Percentiles rank a stretch among this genome's conserved stretches.
Conservation (phyloP, 2,113 vertebrate genomes). For the Calidris pugnax region DNA sequence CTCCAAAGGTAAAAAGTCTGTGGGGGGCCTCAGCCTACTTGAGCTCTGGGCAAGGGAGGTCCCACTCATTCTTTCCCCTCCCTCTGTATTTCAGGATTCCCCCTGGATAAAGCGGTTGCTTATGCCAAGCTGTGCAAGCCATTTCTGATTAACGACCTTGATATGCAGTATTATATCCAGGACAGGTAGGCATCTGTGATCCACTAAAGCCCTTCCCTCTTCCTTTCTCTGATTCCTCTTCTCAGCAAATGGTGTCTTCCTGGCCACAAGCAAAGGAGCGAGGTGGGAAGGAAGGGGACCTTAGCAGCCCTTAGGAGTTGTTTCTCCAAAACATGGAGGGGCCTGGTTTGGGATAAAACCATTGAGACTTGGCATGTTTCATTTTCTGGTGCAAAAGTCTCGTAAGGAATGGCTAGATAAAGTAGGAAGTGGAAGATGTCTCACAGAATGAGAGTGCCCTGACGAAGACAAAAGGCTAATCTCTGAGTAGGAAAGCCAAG, state of each 20-base stretch:
- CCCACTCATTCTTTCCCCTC: neutral
- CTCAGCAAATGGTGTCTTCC: neutral
- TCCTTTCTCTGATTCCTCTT: neutral
- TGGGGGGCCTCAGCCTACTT: neutral
- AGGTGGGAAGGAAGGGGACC: neutral
- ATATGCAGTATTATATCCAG: slow-evolving; percentile 99
- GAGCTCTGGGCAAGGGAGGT: neutral
- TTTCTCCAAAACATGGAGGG: neutral
- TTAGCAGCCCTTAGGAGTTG: neutral
- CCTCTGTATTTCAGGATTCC: slow-evolving; percentile 84
- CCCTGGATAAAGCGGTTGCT: slow-evolving; percentile 95
- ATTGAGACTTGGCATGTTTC: neutral
- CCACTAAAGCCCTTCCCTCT: neutral
- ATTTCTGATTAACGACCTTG: slow-evolving; percentile 94
- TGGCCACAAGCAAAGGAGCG: neutral
- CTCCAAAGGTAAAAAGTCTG: slow-evolving; percentile 87
- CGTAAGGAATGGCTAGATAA: neutral
- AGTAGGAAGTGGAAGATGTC: neutral
- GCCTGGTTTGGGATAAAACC: neutral
- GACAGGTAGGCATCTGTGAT: slow-evolving; percentile 83
- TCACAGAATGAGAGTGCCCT: neutral
- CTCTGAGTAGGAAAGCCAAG: neutral
- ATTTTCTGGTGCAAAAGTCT: neutral
- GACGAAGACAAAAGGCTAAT: neutral
- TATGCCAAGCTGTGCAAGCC: slow-evolving; percentile 95